Evolutionary conservation across 2,888 invertebrate genomes (phyloP).

Genomic region (Pimpla rufipes): DNA sequence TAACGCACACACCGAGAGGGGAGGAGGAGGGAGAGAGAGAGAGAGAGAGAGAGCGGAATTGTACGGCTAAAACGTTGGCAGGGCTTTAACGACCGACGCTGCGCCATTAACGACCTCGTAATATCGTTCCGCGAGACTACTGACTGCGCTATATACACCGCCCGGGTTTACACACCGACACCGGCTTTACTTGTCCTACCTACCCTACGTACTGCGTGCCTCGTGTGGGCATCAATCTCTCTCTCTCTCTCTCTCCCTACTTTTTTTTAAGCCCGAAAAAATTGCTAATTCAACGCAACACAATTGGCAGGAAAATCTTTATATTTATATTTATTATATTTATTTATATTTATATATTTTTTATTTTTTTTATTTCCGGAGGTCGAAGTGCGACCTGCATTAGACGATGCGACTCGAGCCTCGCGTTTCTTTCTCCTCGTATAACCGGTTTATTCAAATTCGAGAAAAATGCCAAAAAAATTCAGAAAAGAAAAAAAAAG

Average conservation of each 20-base stretch:
- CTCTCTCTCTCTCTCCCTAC: neutral
- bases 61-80: slow-evolving; percentile 25
- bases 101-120: slow-evolving; percentile 52
- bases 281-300: neutral
- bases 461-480: neutral
- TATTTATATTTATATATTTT: no score
- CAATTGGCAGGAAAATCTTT: no score
- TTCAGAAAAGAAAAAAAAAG: no score
- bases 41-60: no score
- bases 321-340: no score
- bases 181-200: slow-evolving; percentile 1
- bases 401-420: no score
- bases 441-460: no score
- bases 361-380: no score
- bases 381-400: no score
- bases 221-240: neutral
- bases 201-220: no score
- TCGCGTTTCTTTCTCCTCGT: no score
- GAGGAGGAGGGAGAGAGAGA: neutral
- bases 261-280: neutral
- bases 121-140: slow-evolving; percentile 53
- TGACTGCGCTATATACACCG: slow-evolving; percentile 3
- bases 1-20: neutral
- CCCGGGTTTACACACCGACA: slow-evolving; percentile 16
- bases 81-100: slow-evolving; percentile 51